A percentile compares a stretch with the other conserved stretches of the same genome.
Evolutionary conservation across 2,797 vertebrate genomes (phyloP).

Genomic region (Phoeniculus purpureus): DNA sequence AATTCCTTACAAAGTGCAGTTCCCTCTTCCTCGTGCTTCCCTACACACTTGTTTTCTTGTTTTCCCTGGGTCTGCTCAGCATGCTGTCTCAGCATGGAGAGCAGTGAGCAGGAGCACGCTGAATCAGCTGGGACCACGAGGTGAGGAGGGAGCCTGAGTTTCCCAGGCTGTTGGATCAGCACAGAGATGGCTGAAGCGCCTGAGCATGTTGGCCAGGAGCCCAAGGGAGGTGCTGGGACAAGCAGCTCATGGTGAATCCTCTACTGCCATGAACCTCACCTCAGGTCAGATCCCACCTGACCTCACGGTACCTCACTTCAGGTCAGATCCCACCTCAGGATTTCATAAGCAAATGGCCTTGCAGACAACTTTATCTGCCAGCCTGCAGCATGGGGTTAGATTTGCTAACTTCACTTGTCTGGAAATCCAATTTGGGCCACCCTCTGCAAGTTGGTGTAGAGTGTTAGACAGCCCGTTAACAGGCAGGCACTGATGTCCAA

Average conservation of each 20-base stretch:
- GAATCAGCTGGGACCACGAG: not conserved
- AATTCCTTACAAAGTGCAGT: not conserved
- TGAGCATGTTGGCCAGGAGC: rapidly evolving
- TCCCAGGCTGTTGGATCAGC: not conserved
- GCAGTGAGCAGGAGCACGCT: not conserved
- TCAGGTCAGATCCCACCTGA: not conserved
- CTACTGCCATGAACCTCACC: not conserved
- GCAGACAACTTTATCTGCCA: not conserved
- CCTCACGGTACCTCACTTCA: not conserved
- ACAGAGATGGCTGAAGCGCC: not conserved
- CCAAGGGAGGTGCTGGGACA: not conserved
- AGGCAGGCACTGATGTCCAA: not conserved
- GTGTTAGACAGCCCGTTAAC: not conserved
- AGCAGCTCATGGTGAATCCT: not conserved
- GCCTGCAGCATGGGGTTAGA: not conserved
- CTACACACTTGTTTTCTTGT: rapidly evolving
- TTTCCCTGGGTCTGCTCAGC: not conserved
- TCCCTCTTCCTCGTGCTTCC: not conserved
- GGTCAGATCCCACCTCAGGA: not conserved
- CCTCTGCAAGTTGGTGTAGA: not conserved
- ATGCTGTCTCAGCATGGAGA: not conserved
- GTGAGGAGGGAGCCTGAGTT: not conserved
- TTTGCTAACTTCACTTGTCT: not conserved
- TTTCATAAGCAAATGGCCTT: not conserved
- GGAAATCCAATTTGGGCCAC: not conserved